Conservation (phyloP, 2,888 invertebrate species). For the Trichopria drosophilae region DNA sequence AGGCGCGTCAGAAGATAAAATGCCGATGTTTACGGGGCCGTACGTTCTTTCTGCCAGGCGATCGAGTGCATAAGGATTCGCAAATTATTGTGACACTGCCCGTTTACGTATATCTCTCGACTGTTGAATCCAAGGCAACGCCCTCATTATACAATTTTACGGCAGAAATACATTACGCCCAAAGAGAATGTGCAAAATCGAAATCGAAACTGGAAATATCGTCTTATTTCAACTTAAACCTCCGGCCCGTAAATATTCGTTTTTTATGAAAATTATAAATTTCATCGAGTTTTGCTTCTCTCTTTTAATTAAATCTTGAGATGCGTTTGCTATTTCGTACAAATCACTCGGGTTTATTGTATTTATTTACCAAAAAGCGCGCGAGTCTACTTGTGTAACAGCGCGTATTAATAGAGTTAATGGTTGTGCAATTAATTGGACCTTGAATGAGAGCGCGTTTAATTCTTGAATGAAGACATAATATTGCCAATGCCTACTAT, state of each 20-base stretch:
- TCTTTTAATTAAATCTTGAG: too few relatives aligned
- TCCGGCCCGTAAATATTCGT: slow-evolving; percentile 23
- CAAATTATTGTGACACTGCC: slow-evolving; percentile 40
- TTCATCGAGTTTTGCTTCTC: too few relatives aligned
- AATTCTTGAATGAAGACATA: too few relatives aligned
- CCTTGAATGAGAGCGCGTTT: too few relatives aligned
- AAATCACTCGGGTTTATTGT: too few relatives aligned
- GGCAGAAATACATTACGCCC: slow-evolving; percentile 29
- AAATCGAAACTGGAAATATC: slow-evolving; percentile 27
- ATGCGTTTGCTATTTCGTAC: too few relatives aligned
- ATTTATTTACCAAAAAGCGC: too few relatives aligned
- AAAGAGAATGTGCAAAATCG: slow-evolving; percentile 19
- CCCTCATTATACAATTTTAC: slow-evolving; percentile 41
- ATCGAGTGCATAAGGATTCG: slow-evolving; percentile 39
- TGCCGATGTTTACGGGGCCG: slow-evolving; percentile 47
- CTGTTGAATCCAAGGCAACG: slow-evolving; percentile 35
- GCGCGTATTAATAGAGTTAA: too few relatives aligned
- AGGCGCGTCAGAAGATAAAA: slow-evolving; percentile 45
- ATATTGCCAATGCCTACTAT: too few relatives aligned
- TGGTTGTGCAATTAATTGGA: too few relatives aligned
- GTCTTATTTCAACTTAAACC: too few relatives aligned
- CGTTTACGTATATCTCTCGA: slow-evolving; percentile 36
- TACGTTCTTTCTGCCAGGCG: slow-evolving; percentile 37
- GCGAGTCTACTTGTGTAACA: too few relatives aligned
- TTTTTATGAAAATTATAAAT: slow-evolving; percentile 28